Evolutionary conservation across 2,797 vertebrate species (phyloP).

Genomic region (Bradypodion pumilum): DNA sequence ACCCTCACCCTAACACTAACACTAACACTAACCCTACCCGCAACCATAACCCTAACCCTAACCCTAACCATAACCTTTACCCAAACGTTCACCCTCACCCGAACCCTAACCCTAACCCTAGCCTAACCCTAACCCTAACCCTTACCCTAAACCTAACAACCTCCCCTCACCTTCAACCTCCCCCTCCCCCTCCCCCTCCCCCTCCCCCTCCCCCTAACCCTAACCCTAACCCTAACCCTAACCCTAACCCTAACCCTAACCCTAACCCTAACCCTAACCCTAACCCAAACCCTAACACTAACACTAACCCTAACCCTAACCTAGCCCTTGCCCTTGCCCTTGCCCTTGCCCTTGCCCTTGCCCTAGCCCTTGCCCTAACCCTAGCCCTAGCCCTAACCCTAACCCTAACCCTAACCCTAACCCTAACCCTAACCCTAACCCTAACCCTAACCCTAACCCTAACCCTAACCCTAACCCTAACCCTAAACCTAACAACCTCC

Average conservation of each 20-base stretch:
- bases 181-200: slow-evolving; percentile 3
- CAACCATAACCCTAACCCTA: too few relatives aligned
- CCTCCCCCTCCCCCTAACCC: neutral
- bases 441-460: too few relatives aligned
- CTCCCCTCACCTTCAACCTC: too few relatives aligned
- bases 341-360: too few relatives aligned
- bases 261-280: neutral
- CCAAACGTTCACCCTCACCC: too few relatives aligned
- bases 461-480: too few relatives aligned
- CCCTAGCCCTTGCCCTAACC: too few relatives aligned
- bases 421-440: neutral
- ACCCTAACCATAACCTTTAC: too few relatives aligned
- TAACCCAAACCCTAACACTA: neutral
- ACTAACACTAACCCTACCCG: too few relatives aligned
- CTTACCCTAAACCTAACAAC: slow-evolving; percentile 6
- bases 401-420: neutral
- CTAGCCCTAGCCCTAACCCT: neutral
- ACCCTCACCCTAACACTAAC: neutral
- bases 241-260: neutral
- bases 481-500: too few relatives aligned
- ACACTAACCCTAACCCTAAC: slow-evolving; percentile 6
- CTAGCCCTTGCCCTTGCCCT: slow-evolving; percentile 4
- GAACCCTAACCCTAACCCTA: too few relatives aligned
- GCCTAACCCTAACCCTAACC: neutral
- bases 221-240: neutral